These are phyloP conservation scores for Plebejus argus DNA, from an alignment of 2,888 invertebrate genomes.

Conservation along the genomic window DNA sequence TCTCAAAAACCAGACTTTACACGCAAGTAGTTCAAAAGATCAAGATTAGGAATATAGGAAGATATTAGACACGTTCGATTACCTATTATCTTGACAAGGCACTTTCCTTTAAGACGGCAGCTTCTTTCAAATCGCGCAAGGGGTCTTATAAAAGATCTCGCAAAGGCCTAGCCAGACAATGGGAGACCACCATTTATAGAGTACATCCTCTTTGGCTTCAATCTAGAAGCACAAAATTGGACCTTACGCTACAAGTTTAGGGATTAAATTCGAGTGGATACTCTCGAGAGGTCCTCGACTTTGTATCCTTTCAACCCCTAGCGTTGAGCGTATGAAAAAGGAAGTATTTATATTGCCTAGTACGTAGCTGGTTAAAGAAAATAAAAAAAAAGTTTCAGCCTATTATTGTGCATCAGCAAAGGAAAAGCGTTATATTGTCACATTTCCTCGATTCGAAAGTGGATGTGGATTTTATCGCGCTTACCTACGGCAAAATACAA, in stretches of 20 bases:
- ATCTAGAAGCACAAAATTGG: not conserved
- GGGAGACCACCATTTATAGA: slow-evolving; percentile 35
- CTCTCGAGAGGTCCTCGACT: slow-evolving; percentile 16
- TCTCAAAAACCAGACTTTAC: not conserved
- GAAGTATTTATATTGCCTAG: slow-evolving; percentile 12
- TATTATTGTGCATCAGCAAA: not conserved
- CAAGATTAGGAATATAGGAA: slow-evolving; percentile 9
- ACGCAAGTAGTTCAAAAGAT: not conserved
- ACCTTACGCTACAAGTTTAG: not conserved
- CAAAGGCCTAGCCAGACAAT: slow-evolving; percentile 35
- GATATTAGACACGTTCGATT: slow-evolving; percentile 19
- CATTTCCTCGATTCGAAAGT: no score
- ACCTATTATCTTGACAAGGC: slow-evolving; percentile 20
- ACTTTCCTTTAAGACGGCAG: slow-evolving; percentile 16
- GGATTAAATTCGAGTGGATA: not conserved
- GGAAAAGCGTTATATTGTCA: no score
- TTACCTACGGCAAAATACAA: no score
- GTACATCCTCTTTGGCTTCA: slow-evolving; percentile 29
- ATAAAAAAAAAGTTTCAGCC: not conserved
- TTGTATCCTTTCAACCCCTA: slow-evolving; percentile 26
- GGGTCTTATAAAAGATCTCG: slow-evolving; percentile 29
- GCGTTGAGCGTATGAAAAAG: not conserved
- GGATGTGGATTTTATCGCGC: no score
- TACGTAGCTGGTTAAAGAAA: not conserved
- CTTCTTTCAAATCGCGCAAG: slow-evolving; percentile 24